Evolutionary conservation across 2,888 invertebrate genomes (phyloP), one percentile per base, ranked within the genome.

Genomic region (Platypus cylindrus): DNA sequence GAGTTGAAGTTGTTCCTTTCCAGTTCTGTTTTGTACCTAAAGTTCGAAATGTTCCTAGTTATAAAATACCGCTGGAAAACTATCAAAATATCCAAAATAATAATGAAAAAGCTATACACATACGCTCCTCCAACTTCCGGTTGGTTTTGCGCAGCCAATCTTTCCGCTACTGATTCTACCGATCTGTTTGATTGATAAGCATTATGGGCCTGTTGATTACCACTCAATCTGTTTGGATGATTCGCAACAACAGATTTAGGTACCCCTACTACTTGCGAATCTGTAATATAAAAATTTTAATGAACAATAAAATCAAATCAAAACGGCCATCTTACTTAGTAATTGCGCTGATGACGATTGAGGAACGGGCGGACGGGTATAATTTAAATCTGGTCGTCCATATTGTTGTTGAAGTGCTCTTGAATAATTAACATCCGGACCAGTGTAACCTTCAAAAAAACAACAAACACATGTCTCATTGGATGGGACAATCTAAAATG

Each of bases 371-470:
- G 49, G 48, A 13, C 46, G 31, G 3, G 44, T 37, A 34, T 48
- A 49, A 32, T 35, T 48, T 16, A 48, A 35, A 18, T 50, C 49
- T 2, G 50, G 32, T 2, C 48, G 34, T 17, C 24, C 36, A 31
- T 46, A 51, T 26, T 49, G 49, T 17, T 47, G 50, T 28, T 46
- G 50, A 18, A 52, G 40, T 12, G 48, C 45, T 36, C 57, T 47
- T 3, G 50, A 43, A 37, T 52, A 57, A 32, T 51, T 53, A 17
- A 56, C 53, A 15, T 60, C 60, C 0, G 55, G 45, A 5, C 55
- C 56, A 2, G 52, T 48, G 37, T 60, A 62, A 7, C 38, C 38
- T 41, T 26, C 9, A 12, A 12, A 23, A 34, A 32, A 28, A 18
- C 3, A 26, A 16, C 7, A 24, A 30, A 28, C 8, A 12, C 15